phyloP scores from a whole-genome alignment of 2,888 invertebrate species.

The Chloroclysta siterata region DNA sequence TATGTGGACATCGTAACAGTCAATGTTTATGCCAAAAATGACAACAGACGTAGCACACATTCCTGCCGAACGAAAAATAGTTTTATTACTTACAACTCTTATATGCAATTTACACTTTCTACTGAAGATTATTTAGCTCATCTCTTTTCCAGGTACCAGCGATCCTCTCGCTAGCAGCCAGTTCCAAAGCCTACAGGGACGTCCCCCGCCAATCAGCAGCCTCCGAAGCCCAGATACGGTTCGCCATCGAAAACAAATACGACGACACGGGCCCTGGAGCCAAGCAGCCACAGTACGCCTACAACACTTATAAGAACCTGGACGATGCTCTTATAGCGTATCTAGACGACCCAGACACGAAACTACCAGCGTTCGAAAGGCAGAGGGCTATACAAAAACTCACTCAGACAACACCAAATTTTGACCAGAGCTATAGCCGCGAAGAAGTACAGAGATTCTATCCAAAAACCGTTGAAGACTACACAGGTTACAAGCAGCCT shows the following conservation, averaged over 20 bases:
- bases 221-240: constrained; percentile 69
- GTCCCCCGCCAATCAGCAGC: constrained; percentile 58
- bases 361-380: constrained; percentile 66
- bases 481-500: constrained; percentile 45
- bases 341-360: constrained; percentile 72
- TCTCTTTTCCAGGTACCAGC: constrained; percentile 51
- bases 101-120: no score
- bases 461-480: constrained; percentile 56
- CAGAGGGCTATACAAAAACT: constrained; percentile 55
- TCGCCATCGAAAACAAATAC: constrained; percentile 75
- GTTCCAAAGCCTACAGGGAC: constrained; percentile 33
- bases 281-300: constrained; percentile 62
- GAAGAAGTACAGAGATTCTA: constrained; percentile 38
- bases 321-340: constrained; percentile 71
- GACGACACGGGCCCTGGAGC: constrained; percentile 80
- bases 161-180: constrained; percentile 48
- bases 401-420: constrained; percentile 21
- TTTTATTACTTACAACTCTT: no score
- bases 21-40: no score
- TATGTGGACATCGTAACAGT: no score
- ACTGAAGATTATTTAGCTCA: no score
- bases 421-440: constrained; percentile 13
- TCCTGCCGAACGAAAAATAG: no score
- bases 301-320: constrained; percentile 65
- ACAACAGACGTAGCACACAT: no score